Base-by-base conservation (phyloP, 1,140 invertebrate species). In the Drosophila saltans region DNA sequence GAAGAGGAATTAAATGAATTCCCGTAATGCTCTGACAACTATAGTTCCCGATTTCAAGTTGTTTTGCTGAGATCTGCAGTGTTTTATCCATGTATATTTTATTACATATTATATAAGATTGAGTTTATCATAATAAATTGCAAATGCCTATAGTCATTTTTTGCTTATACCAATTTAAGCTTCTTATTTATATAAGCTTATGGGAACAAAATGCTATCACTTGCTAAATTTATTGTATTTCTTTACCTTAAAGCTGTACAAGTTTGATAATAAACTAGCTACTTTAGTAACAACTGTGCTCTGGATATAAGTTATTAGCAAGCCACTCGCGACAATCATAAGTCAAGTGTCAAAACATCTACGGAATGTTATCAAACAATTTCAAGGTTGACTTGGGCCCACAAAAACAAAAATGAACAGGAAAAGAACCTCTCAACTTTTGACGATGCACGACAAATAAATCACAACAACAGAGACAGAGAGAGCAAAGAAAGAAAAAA, bases 341-440 rank as follows among this genome's bases (percentile, higher is more conserved):
- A 76, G 75, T 80, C 80, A 86, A 71, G 61, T 82, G 80, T 72
- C 83, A 81, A 71, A 89, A 80, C 60, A 71, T 68, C 66, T 78
- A 63, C 69, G 67, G 75, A 88, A 84, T 89, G 76, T 81, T 89
- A 89, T 89, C 77, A 88, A 88, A 89, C 77, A 88, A 71, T 88
- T 82, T 88, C 77, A 88, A 83, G 83, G 83, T 82, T 88, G 72
- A 70, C 70, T 80, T 69, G 75, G 30, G 66, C 55, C 16, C 36
- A 56, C 24, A 43, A 55, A 56, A 74, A 16, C 71, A 70, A 52
- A 26, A 52, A 52, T 52, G 45, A 52, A 26, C 8, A 52, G 45
- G 45, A 26, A 52, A 26, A 26, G 45, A 72, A 81, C 66, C 66
- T 48, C 24, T 62, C 39, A 78, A 80, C 72, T 77, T 78, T 56